These are phyloP conservation scores for Drosophila pruinosa DNA, from an alignment of 1,140 invertebrate genomes.

Conservation along the genomic window DNA sequence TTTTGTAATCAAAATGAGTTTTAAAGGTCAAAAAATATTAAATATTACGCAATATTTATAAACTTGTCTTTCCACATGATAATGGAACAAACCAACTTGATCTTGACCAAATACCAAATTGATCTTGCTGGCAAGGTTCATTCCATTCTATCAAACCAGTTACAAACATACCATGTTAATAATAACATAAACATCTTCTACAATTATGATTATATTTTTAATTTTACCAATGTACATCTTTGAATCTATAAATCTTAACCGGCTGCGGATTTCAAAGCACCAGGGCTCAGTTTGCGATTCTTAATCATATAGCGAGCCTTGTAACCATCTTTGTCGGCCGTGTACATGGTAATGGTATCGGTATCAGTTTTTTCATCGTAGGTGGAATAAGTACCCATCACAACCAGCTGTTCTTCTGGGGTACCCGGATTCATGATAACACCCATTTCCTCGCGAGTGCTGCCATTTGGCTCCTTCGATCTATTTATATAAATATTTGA, in stretches of 20 bases:
- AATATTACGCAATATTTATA: conserved; percentile 52
- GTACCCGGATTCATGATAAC: conserved; percentile 77
- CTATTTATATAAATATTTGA: conserved; percentile 19
- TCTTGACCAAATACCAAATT: conserved; percentile 44
- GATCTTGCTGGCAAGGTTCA: conserved; percentile 24
- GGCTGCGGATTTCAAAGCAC: conserved; percentile 70
- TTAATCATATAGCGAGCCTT: conserved; percentile 67
- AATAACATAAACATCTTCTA: conserved; percentile 19
- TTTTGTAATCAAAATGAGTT: conserved; percentile 2
- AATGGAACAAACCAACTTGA: conserved; percentile 55
- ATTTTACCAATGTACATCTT: conserved; percentile 5
- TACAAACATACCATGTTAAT: conserved; percentile 24
- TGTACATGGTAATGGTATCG: conserved; percentile 75
- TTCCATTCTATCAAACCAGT: conserved; percentile 47
- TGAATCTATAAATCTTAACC: conserved; percentile 43
- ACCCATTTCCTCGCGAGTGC: conserved; percentile 74
- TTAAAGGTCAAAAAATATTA: conserved; percentile 55
- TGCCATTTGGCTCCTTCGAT: conserved; percentile 71
- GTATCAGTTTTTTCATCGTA: conserved; percentile 76
- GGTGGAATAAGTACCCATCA: conserved; percentile 67
- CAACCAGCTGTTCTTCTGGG: conserved; percentile 69
- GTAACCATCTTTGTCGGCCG: conserved; percentile 81
- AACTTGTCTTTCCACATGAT: conserved; percentile 61
- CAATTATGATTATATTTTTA: conserved; percentile 19
- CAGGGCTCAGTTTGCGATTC: conserved; percentile 72